Percentiles rank a stretch among this genome's conserved stretches.
Conservation (phyloP, 1,140 invertebrate species). For the Eriosoma lanigerum region DNA sequence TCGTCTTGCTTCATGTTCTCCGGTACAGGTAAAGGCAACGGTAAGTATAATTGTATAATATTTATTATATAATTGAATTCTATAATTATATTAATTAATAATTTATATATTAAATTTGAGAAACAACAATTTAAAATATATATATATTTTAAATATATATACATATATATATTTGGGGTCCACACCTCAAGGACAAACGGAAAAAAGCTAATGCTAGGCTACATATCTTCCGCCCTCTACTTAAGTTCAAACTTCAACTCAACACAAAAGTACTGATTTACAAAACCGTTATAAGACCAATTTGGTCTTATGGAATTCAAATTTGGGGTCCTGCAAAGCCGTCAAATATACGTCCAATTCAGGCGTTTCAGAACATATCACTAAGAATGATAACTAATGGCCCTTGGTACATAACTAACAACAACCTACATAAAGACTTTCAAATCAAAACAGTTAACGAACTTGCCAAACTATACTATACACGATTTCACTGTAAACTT, state of each 20-base stretch:
- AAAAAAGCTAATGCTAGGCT: not conserved
- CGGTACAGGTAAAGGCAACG: too few species aligned
- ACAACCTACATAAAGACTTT: not conserved
- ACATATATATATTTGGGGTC: too few species aligned
- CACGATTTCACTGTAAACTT: not conserved
- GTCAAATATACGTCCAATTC: not conserved
- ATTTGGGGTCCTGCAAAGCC: not conserved
- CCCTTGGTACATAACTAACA: not conserved
- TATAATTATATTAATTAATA: too few species aligned
- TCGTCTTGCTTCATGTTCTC: too few species aligned
- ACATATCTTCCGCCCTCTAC: not conserved
- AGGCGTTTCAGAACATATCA: not conserved
- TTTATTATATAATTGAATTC: too few species aligned
- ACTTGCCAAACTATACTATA: not conserved
- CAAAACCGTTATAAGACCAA: not conserved
- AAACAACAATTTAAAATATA: too few species aligned
- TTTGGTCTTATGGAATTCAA: not conserved
- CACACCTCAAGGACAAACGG: not conserved
- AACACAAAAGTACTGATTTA: not conserved
- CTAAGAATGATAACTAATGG: not conserved
- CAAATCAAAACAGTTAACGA: not conserved
- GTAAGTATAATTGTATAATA: too few species aligned
- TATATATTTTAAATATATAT: too few species aligned
- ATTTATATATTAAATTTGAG: too few species aligned
- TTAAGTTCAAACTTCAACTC: not conserved